Conservation (phyloP, 1,140 invertebrate genomes). For the Brachionus rubens region DNA sequence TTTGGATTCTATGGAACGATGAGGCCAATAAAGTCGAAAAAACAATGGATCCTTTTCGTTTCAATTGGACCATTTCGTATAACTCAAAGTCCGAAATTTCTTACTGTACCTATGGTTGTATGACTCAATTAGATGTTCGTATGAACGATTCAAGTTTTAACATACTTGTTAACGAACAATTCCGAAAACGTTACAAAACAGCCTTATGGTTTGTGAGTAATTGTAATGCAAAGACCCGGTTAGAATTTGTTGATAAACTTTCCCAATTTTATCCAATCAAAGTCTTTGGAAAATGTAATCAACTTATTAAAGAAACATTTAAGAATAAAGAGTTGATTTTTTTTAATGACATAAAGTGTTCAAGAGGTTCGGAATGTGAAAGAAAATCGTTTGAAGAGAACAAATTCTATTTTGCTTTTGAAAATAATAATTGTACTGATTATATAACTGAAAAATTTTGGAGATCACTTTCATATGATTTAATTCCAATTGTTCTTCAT, state of each 20-base stretch:
- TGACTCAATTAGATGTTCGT: not conserved
- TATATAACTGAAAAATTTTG: slow-evolving; percentile 65
- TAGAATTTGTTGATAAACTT: slow-evolving; percentile 81
- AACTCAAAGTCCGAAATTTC: slow-evolving; percentile 11
- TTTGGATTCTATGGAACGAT: slow-evolving; percentile 44
- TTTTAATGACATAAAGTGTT: slow-evolving; percentile 62
- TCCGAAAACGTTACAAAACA: slow-evolving; percentile 42
- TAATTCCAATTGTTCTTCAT: slow-evolving; percentile 52
- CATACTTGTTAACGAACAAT: not conserved
- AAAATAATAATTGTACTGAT: slow-evolving; percentile 62
- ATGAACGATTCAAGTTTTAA: not conserved
- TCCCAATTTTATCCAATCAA: slow-evolving; percentile 81
- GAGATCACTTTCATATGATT: slow-evolving; percentile 48
- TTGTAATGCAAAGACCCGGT: slow-evolving; percentile 78
- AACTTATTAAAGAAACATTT: slow-evolving; percentile 62
- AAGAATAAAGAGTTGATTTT: slow-evolving; percentile 79
- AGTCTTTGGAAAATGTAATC: slow-evolving; percentile 83
- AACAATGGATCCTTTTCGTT: slow-evolving; percentile 9
- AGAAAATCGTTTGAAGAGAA: slow-evolving; percentile 68
- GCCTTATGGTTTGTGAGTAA: slow-evolving; percentile 95
- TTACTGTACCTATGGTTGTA: slow-evolving; percentile 32
- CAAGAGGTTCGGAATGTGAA: slow-evolving; percentile 13
- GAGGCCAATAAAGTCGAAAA: not conserved
- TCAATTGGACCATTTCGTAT: slow-evolving; percentile 32
- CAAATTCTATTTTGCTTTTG: slow-evolving; percentile 93